A percentile compares a stretch with the other conserved stretches of the same genome.
phyloP scores from a whole-genome alignment of 2,797 vertebrate genomes.

The Cottoperca gobio region DNA sequence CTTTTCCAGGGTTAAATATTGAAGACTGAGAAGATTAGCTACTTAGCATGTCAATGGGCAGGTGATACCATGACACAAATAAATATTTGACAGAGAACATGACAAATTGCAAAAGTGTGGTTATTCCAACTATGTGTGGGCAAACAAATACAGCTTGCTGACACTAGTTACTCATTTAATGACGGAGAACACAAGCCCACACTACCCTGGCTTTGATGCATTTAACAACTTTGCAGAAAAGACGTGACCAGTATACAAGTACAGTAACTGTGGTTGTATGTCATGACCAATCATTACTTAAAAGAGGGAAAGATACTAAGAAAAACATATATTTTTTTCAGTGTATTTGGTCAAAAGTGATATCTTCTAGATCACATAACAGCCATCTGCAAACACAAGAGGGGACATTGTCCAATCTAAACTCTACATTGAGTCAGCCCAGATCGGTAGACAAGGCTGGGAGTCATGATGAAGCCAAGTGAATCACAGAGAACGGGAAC shows the following conservation, averaged over 20 bases:
- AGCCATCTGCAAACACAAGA: conserved; percentile 68
- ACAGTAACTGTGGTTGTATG: not conserved
- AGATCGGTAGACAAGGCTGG: conserved; percentile 8
- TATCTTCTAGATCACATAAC: conserved; percentile 59
- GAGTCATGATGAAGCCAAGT: conserved; percentile 17
- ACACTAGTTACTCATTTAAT: conserved; percentile 19
- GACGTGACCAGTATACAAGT: not conserved
- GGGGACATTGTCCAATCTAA: conserved; percentile 79
- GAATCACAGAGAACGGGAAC: conserved; percentile 51
- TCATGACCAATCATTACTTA: not conserved
- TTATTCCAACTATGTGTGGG: conserved; percentile 3
- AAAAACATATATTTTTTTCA: not conserved
- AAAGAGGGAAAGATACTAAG: not conserved
- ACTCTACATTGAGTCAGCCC: conserved; percentile 34
- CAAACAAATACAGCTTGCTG: conserved; percentile 25
- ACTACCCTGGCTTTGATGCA: conserved; percentile 36
- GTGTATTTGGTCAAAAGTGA: conserved; percentile 30
- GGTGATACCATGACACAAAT: conserved; percentile 22
- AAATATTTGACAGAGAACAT: conserved; percentile 18
- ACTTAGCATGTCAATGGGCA: conserved; percentile 31
- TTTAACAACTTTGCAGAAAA: not conserved
- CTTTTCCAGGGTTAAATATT: conserved; percentile 66
- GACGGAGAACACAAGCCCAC: conserved; percentile 21
- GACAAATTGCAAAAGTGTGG: conserved; percentile 34
- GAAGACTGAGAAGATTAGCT: conserved; percentile 32